Evolutionary conservation across 2,888 invertebrate species (phyloP), one percentile per base, ranked within the genome.

Genomic region (Stictocephala bisonia): DNA sequence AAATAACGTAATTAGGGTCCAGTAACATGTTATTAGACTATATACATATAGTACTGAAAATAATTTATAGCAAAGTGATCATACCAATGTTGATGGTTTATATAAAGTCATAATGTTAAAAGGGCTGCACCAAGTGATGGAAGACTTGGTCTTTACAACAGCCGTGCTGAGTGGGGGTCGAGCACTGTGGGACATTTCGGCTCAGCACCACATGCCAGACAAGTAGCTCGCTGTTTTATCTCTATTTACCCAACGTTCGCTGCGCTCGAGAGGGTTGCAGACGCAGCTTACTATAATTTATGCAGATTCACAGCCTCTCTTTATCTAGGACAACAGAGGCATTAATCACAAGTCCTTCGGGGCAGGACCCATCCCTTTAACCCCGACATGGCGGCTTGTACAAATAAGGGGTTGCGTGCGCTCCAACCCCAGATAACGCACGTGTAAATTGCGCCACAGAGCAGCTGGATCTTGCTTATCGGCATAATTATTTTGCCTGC

Each of bases 401-500:
- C 64, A 64, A 64, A 64, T 64, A 64, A 44, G 64, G 64, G 64
- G 41, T 64, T 35, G 27, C 26, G 4, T 15, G 15, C 15, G 4
- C 44, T n/a, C 15, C 44, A 60, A 13, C 29, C 20, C 15, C 15
- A 44, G 44, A 64, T 64, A 64, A 27, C 64, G 64, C 60, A 44
- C 64, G 64, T 64, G 64, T 64, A 64, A 64, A 64, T 64, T 64
- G 64, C 64, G 18, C 44, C 44, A 31, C 58, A 18, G 26, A 64
- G 64, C 64, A 64, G 64, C 64, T 64, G 64, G 64, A 24, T 20
- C 60, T 26, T 29, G 70, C 70, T 71, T 71, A 71, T 71, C 70
- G 31, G 56, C n/a, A 58, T 71, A 58, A 71, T 71, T 58, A 71
- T 71, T 70, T 70, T 71, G 70, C 70, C 70, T 64, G 58, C 56